Evolutionary conservation across 2,888 invertebrate genomes (phyloP).

Genomic region (Archaeoteleia sp.): DNA sequence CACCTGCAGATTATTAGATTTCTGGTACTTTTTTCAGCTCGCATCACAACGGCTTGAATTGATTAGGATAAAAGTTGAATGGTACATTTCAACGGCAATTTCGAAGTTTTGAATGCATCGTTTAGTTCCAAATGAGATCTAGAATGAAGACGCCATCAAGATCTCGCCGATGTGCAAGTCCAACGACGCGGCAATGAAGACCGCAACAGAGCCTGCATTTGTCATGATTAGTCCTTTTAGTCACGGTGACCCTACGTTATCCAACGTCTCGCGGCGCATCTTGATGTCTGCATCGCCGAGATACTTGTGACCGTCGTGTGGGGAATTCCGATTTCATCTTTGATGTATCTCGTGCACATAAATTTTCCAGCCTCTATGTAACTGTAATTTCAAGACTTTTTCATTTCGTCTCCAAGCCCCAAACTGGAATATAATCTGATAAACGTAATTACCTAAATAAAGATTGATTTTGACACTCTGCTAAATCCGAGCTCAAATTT

Average conservation of each 20-base stretch:
- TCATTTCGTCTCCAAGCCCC: not conserved
- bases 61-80: conserved; percentile 20
- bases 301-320: conserved; percentile 4
- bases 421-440: too few species aligned
- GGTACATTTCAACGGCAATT: conserved; percentile 11
- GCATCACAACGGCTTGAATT: not conserved
- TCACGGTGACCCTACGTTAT: conserved; percentile 68
- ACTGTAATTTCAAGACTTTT: conserved; percentile 11
- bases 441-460: too few species aligned
- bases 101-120: conserved; percentile 11
- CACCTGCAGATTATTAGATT: conserved; percentile 19
- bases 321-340: conserved; percentile 20
- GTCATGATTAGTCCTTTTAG: conserved; percentile 73
- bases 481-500: too few species aligned
- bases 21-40: conserved; percentile 18
- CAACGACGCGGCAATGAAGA: too few species aligned
- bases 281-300: conserved; percentile 31
- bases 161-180: conserved; percentile 1
- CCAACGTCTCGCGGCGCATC: conserved; percentile 30
- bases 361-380: conserved; percentile 33
- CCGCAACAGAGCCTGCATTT: conserved; percentile 64
- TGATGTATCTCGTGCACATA: conserved; percentile 42
- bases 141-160: conserved; percentile 10
- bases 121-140: conserved; percentile 21
- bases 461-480: too few species aligned